Conservation (phyloP, 1,140 invertebrate genomes). For the Habropoda laboriosa region DNA sequence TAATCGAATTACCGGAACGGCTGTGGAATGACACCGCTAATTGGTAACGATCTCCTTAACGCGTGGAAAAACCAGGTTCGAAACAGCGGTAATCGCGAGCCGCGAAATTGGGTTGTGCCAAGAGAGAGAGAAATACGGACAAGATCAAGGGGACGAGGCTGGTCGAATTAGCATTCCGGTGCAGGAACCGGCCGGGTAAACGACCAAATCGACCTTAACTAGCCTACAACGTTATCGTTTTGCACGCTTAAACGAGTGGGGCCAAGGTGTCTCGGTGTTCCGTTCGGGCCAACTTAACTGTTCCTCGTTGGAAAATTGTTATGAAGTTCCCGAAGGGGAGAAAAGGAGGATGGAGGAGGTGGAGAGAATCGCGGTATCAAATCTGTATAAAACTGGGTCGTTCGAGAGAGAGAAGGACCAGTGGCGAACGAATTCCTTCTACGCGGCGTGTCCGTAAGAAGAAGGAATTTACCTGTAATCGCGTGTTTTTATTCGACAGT, state of each 20-base stretch:
- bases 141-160: neutral
- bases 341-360: too few relatives aligned
- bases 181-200: neutral
- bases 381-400: slow-evolving; percentile 34
- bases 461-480: neutral
- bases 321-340: too few relatives aligned
- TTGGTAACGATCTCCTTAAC: neutral
- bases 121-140: neutral
- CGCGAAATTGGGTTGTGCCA: neutral
- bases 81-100: neutral
- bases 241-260: neutral
- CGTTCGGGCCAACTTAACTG: neutral
- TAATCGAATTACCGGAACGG: neutral
- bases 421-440: neutral
- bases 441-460: neutral
- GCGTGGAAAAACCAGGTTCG: neutral
- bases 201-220: neutral
- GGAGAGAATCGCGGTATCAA: too few relatives aligned
- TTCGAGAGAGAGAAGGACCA: slow-evolving; percentile 19
- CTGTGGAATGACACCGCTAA: neutral
- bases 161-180: neutral
- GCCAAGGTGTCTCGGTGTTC: too few relatives aligned
- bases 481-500: neutral
- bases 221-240: neutral
- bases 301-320: neutral